Evolutionary conservation across 2,113 vertebrate species (phyloP), one percentile per base, ranked within the genome.

Genomic region (Tiliqua scincoides): DNA sequence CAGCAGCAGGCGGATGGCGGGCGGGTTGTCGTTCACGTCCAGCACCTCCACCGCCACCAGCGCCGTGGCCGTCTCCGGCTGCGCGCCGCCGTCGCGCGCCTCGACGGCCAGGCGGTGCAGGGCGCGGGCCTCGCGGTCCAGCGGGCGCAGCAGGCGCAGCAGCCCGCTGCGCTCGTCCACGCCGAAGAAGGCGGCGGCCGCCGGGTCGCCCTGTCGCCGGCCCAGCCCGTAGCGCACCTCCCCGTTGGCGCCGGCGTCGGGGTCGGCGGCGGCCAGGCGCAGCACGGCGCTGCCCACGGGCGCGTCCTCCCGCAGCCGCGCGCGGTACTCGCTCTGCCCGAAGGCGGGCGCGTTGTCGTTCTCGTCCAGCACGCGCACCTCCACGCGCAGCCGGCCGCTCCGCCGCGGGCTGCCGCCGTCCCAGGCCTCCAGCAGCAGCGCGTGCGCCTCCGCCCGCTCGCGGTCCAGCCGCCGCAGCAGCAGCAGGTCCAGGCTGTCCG

Each of bases 301-400:
- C 1, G 97, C 95, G 73, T 98, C 96, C 91, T 99, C 98, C 15
- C 92, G 94, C 43, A 99, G 92, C 0, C 90, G 88, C 2, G 95
- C 95, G 12, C 95, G 94, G 91, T 99, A 98, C 79, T 98, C 97
- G 2, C 81, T 89, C 87, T 92, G 97, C 91, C 95, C 97, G 85
- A 99, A 99, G 7, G 95, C 88, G 0, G 98, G 98, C 1, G 97
- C 96, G 90, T 98, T 98, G 95, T 99, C 98, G 27, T 99, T 99
- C 94, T 98, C 98, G 79, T 99, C 98, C 92, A 98, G 88, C 30
- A 99, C 95, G 9, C 82, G 92, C 80, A 99, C 76, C 12, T 94
- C 95, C 59, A 98, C 96, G 32, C 74, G 95, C 57, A 98, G 92
- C 4, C 86, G 94, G 52, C 97, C 98, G 0, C 95, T 96, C 88